These are phyloP conservation scores for Palythoa caribaeorum DNA, from an alignment of 92 coral and sea anemone species.

Conservation along the genomic window DNA sequence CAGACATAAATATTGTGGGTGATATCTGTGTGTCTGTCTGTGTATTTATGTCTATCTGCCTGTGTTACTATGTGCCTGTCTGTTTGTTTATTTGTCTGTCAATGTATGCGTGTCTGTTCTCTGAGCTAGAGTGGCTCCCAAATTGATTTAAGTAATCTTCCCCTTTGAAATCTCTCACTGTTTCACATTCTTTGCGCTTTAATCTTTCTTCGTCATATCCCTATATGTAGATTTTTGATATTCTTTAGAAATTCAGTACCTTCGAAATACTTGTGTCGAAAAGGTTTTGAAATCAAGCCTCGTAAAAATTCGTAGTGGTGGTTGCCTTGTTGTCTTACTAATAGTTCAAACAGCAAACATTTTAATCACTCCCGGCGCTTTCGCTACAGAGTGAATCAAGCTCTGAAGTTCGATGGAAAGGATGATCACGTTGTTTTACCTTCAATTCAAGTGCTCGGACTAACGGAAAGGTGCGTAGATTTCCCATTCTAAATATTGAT, in stretches of 20 bases:
- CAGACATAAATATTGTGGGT: no score
- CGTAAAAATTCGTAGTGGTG: no score
- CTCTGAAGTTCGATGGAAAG: constrained; percentile 89
- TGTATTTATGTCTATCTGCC: neutral
- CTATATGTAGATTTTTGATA: neutral
- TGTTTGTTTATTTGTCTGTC: no score
- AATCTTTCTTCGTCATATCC: neutral
- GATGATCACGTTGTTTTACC: constrained; percentile 88
- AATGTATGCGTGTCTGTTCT: no score
- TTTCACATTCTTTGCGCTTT: neutral
- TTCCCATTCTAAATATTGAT: no score
- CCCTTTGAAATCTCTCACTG: neutral
- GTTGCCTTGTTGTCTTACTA: neutral
- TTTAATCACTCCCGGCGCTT: neutral
- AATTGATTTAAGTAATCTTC: no score
- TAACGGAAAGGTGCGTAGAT: constrained; percentile 75
- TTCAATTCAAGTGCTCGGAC: constrained; percentile 72
- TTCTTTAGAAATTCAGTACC: neutral
- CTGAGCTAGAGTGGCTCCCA: no score
- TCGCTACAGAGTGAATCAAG: constrained; percentile 78
- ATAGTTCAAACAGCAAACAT: neutral
- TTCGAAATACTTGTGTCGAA: neutral
- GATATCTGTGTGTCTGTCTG: neutral
- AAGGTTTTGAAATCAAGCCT: neutral
- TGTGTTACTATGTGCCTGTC: no score